Evolutionary conservation across 1,140 invertebrate genomes (phyloP).

Genomic region (Sesamia nonagrioides): DNA sequence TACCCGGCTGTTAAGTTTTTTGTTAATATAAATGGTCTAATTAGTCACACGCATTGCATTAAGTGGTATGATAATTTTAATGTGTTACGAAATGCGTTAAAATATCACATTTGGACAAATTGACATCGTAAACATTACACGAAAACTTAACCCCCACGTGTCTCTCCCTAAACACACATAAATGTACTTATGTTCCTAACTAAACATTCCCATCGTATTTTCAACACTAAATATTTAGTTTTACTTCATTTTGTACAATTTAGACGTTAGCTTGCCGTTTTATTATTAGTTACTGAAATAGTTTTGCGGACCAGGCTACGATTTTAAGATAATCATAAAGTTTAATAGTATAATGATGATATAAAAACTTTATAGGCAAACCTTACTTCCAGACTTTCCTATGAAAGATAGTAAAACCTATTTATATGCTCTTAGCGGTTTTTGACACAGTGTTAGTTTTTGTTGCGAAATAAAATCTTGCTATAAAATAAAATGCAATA

Average conservation of each 20-base stretch:
- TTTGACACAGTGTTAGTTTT: background rate
- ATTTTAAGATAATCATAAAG: conserved; percentile 51
- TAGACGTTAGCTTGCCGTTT: conserved; percentile 14
- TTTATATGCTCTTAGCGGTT: conserved; percentile 40
- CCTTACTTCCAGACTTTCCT: conserved; percentile 43
- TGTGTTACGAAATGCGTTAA: conserved; percentile 53
- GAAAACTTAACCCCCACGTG: conserved; percentile 8
- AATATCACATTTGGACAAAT: conserved; percentile 52
- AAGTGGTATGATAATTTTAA: conserved; percentile 65
- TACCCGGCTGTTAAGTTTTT: conserved; percentile 69
- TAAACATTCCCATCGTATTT: conserved; percentile 30
- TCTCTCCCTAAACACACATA: conserved; percentile 23
- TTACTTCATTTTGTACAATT: conserved; percentile 18
- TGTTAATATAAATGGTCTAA: conserved; percentile 74
- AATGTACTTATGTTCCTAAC: conserved; percentile 23
- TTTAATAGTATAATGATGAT: conserved; percentile 53
- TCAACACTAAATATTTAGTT: conserved; percentile 20
- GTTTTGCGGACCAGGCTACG: conserved; percentile 33
- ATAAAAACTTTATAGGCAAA: conserved; percentile 55
- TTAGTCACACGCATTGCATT: conserved; percentile 66
- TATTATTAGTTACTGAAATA: conserved; percentile 25
- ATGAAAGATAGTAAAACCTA: conserved; percentile 48
- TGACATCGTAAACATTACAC: conserved; percentile 17
- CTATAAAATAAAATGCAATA: conserved; percentile 4
- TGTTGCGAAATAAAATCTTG: conserved; percentile 32